Evolutionary conservation across 2,888 invertebrate genomes (phyloP).

Genomic region (Himalopsyche kuldschensis): DNA sequence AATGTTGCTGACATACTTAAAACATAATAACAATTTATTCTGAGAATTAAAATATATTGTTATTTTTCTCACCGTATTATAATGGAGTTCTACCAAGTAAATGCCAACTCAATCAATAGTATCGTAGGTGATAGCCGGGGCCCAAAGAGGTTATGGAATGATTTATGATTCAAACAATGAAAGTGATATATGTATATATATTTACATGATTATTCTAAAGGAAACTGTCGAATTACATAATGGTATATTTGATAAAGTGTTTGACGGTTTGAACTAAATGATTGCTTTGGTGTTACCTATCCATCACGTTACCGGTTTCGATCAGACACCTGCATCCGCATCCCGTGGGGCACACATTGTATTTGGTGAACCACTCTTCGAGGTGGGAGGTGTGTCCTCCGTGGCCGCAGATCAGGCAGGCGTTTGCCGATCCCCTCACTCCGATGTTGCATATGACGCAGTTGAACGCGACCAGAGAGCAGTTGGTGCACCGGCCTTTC

Average conservation of each 20-base stretch:
- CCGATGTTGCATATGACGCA: slow-evolving; percentile 86
- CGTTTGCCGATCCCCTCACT: slow-evolving; percentile 81
- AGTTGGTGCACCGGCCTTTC: slow-evolving; percentile 70
- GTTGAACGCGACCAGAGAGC: slow-evolving; percentile 74
- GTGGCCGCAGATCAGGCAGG: slow-evolving; percentile 89
- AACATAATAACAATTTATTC: no score
- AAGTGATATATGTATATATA: no score
- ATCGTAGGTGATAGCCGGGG: no score
- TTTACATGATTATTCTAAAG: no score
- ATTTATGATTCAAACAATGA: no score
- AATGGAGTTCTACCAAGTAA: no score
- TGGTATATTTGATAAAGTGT: not conserved
- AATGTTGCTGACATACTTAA: no score
- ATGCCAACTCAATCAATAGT: no score
- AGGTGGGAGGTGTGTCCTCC: slow-evolving; percentile 89
- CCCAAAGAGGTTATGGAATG: no score
- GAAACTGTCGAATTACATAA: not conserved
- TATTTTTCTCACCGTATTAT: no score
- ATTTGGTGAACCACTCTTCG: slow-evolving; percentile 73
- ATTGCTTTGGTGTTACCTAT: slow-evolving; percentile 35
- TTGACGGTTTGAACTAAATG: not conserved
- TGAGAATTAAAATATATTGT: no score
- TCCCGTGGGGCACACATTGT: slow-evolving; percentile 83
- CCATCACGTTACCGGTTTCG: slow-evolving; percentile 63
- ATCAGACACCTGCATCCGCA: slow-evolving; percentile 89